phyloP scores from a whole-genome alignment of 2,113 vertebrate species.

The Sterrhoptilus dennistouni region DNA sequence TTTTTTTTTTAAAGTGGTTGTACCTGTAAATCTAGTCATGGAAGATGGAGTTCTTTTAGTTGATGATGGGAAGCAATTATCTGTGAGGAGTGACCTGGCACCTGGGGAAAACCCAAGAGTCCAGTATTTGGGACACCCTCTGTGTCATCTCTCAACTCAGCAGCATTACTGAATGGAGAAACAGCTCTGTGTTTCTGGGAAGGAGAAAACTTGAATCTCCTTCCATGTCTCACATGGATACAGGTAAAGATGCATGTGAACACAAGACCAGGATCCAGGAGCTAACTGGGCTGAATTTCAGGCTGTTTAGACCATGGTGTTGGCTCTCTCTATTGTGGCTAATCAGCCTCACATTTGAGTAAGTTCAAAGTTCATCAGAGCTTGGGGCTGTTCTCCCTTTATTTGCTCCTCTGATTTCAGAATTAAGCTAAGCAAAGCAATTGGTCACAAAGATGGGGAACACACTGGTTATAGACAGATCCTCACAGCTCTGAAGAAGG shows the following conservation, averaged over 20 bases:
- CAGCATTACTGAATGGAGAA: background rate
- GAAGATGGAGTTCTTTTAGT: slow-evolving; percentile 6
- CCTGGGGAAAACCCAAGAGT: slow-evolving; percentile 31
- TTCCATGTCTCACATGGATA: background rate
- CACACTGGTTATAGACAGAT: background rate
- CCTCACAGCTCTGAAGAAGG: background rate
- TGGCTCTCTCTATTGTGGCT: background rate
- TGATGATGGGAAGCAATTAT: slow-evolving; percentile 15
- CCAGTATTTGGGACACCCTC: background rate
- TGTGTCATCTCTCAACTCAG: background rate
- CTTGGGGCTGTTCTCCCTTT: slow-evolving; percentile 17
- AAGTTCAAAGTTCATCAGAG: slow-evolving; percentile 45
- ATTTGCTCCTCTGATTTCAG: slow-evolving; percentile 32
- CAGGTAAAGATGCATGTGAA: background rate
- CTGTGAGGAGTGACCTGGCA: background rate
- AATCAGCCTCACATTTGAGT: slow-evolving; percentile 19
- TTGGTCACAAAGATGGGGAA: background rate
- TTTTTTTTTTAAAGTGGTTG: slow-evolving; percentile 42
- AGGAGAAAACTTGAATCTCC: background rate
- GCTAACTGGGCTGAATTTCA: background rate
- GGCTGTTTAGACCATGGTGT: background rate
- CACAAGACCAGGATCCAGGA: background rate
- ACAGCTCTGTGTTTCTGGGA: background rate
- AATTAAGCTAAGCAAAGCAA: slow-evolving; percentile 8
- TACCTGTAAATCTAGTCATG: slow-evolving; percentile 55